Conservation (phyloP, 2,113 vertebrate genomes). For the Empidonax alnorum region DNA sequence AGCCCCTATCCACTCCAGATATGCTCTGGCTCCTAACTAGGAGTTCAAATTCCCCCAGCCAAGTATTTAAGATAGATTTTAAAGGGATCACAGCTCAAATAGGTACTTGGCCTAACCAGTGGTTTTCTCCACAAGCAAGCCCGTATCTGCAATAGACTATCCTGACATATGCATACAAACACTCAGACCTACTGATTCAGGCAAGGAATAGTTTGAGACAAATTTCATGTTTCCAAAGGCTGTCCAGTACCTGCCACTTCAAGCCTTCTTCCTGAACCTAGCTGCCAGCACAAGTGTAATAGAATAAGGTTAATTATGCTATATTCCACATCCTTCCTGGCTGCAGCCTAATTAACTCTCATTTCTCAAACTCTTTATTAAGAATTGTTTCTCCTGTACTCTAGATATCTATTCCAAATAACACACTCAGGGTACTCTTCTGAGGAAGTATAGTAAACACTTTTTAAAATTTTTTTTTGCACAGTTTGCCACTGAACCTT, state of each 20-base stretch:
- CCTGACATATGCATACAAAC: neutral
- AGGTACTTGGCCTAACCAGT: neutral
- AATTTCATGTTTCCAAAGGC: neutral
- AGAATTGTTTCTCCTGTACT: neutral
- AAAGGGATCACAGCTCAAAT: neutral
- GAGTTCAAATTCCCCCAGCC: neutral
- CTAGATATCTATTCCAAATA: neutral
- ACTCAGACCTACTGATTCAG: neutral
- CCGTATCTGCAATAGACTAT: neutral
- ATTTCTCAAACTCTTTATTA: conserved; percentile 33
- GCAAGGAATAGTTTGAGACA: neutral
- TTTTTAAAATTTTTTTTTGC: neutral
- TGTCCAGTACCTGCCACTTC: neutral
- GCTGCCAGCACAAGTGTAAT: neutral
- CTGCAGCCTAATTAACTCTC: conserved; percentile 29
- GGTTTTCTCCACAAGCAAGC: neutral
- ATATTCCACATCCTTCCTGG: conserved; percentile 59
- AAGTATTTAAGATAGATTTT: neutral
- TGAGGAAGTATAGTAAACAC: neutral
- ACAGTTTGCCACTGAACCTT: neutral
- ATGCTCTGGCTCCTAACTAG: neutral
- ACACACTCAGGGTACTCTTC: neutral
- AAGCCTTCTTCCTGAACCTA: conserved; percentile 29
- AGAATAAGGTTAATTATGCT: conserved; percentile 41
- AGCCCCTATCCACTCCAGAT: neutral